phyloP scores from a whole-genome alignment of 2,113 vertebrate genomes.

The Leiothrix lutea region DNA sequence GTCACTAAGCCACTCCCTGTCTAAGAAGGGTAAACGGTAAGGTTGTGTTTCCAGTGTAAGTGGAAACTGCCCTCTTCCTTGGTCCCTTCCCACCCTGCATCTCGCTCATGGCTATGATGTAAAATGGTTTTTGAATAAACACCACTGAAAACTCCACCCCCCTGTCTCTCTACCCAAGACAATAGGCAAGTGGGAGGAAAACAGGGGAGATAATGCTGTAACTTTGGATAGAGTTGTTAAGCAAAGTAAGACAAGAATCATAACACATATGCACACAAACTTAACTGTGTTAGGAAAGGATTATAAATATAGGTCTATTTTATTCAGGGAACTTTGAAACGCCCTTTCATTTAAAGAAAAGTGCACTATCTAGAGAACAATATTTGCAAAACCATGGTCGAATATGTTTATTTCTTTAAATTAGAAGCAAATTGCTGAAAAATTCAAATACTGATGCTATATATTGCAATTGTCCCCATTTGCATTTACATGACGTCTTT shows the following conservation, averaged over 20 bases:
- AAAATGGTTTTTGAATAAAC: neutral
- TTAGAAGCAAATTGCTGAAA: neutral
- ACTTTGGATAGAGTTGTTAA: neutral
- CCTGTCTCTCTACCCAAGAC: too few relatives aligned
- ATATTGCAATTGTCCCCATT: neutral
- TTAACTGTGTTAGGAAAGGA: neutral
- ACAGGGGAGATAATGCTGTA: neutral
- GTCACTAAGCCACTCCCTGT: too few relatives aligned
- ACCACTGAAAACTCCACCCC: neutral
- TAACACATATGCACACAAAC: fast-evolving
- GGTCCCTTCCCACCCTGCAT: fast-evolving
- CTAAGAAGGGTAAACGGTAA: fast-evolving
- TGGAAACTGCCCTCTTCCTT: neutral
- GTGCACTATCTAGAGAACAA: fast-evolving
- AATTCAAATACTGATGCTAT: neutral
- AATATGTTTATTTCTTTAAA: neutral
- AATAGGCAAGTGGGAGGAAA: neutral
- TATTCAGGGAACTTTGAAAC: neutral
- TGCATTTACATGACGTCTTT: neutral
- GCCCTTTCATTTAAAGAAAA: neutral
- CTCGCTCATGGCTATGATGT: fast-evolving
- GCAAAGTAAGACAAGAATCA: neutral
- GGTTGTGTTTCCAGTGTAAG: fast-evolving
- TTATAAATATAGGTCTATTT: neutral
- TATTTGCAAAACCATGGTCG: neutral